Evolutionary conservation across 1,140 invertebrate genomes (phyloP).

Genomic region (Linepithema humile): DNA sequence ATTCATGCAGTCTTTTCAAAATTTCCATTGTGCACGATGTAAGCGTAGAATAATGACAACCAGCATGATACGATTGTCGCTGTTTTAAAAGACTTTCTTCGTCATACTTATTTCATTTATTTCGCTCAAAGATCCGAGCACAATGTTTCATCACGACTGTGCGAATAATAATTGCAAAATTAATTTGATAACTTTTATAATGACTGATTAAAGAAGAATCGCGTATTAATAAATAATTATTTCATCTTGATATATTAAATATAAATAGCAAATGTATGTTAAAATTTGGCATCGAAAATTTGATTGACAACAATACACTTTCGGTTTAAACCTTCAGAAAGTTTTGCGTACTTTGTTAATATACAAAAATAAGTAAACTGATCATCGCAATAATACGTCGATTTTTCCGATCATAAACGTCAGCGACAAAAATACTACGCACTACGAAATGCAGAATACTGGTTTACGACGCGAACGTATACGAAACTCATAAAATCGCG

Average conservation of each 20-base stretch:
- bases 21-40: slow-evolving; percentile 77
- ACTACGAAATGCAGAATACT: slow-evolving; percentile 28
- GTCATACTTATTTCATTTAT: slow-evolving; percentile 28
- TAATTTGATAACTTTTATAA: not conserved
- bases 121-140: not conserved
- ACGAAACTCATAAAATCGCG: slow-evolving; percentile 60
- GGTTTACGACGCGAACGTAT: slow-evolving; percentile 39
- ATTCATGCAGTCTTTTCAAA: slow-evolving; percentile 81
- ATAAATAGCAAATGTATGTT: no score
- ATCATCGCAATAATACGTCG: slow-evolving; percentile 22
- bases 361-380: not conserved
- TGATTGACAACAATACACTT: no score
- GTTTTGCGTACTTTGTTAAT: not conserved
- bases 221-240: not conserved
- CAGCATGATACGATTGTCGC: slow-evolving; percentile 49
- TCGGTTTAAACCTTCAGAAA: no score
- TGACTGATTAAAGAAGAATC: not conserved
- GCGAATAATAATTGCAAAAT: not conserved
- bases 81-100: slow-evolving; percentile 55
- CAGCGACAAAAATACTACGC: slow-evolving; percentile 29
- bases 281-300: no score
- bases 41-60: slow-evolving; percentile 63
- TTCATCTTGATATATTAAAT: not conserved
- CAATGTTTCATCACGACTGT: not conserved
- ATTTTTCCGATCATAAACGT: slow-evolving; percentile 34